Conservation (phyloP, 2,113 vertebrate genomes). For the Turnix velox region DNA sequence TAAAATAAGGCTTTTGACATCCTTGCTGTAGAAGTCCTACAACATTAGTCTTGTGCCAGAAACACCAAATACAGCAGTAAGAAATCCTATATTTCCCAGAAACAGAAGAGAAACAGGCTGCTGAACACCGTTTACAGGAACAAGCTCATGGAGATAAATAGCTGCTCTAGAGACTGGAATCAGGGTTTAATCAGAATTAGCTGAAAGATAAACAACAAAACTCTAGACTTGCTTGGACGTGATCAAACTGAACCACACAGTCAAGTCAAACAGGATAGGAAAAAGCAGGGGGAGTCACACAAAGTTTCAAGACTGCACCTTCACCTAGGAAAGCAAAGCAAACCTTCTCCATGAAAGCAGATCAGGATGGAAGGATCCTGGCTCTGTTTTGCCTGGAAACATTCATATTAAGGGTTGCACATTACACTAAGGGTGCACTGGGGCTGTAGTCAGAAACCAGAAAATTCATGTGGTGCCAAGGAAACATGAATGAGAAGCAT, state of each 20-base stretch:
- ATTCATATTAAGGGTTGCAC: background rate
- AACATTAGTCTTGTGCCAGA: background rate
- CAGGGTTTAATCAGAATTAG: background rate
- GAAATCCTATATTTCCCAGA: background rate
- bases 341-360: background rate
- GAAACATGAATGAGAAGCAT: background rate
- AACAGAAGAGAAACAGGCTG: background rate
- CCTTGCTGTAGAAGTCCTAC: background rate
- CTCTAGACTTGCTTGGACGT: background rate
- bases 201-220: background rate
- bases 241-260: background rate
- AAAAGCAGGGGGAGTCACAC: background rate
- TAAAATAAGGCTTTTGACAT: background rate
- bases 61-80: background rate
- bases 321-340: background rate
- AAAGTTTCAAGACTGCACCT: background rate
- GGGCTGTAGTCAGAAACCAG: background rate
- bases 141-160: background rate
- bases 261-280: background rate
- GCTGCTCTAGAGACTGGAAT: background rate
- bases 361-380: background rate
- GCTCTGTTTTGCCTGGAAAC: background rate
- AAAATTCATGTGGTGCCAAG: background rate
- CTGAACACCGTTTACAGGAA: background rate
- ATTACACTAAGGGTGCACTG: background rate